Evolutionary conservation across 2,113 vertebrate genomes (phyloP), one percentile per base, ranked within the genome.

Genomic region (Rissa tridactyla): DNA sequence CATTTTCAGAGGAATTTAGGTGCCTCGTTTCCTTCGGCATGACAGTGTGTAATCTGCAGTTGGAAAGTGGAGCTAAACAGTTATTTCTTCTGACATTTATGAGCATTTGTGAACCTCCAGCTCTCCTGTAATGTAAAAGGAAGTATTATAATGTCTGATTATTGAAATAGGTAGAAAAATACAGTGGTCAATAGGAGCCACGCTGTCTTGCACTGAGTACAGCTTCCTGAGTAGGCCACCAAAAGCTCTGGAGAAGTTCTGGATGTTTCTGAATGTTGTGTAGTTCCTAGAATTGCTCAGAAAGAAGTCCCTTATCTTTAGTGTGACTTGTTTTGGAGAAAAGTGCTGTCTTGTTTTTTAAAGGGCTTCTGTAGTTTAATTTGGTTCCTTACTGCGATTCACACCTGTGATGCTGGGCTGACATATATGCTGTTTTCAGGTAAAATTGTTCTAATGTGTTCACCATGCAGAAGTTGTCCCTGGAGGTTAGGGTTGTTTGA

Each of bases 91-190:
- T 69, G 75, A 34, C 4, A 36, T 69, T 88, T 83, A 27, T 30
- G 62, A 54, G 14, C 3, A 13, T 82, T 52, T 80, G 30, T 44
- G 26, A 9, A 75, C 9, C 25, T 44, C 9, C 14, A 46, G 15
- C 17, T 73, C 10, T 69, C 23, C 55, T 73, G 4, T 15, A 60
- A 82, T n/a, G 61, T 62, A 36, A 66, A 55, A 40, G 32, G 60
- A 55, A 81, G 55, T 30, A 25, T 65, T 72, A 4, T 29, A 40
- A 9, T 55, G 4, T 71, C 70, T 49, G 5, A 58, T 91, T 72
- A 71, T 34, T 82, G 91, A 78, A 89, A 92, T 66, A 93, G 20
- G 77, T 88, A 83, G 88, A 76, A 89, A 90, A 92, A 61, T 22
- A 29, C 10, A 46, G 11, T 22, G 7, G n/a, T 65, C 8, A 12